A percentile compares a stretch with the other conserved stretches of the same genome.
Conservation (phyloP, 2,888 invertebrate species). For the Mallateleia sp. region DNA sequence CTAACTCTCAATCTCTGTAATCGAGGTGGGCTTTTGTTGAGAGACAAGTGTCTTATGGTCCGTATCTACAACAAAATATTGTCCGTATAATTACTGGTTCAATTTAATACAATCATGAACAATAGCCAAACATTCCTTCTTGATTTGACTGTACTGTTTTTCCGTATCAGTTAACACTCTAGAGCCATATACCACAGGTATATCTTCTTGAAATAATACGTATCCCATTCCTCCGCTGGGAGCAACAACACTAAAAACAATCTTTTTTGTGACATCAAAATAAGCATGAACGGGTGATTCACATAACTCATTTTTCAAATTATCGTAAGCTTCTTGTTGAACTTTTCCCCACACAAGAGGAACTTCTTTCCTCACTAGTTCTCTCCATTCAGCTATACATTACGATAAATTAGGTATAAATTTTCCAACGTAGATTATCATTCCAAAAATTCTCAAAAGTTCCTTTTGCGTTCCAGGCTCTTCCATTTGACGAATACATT, state of each 20-base stretch:
- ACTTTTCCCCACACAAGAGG: conserved; percentile 80
- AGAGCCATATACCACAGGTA: conserved; percentile 81
- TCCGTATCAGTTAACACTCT: conserved; percentile 81
- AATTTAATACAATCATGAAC: conserved; percentile 77
- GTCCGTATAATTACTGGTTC: conserved; percentile 80
- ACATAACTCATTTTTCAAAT: conserved; percentile 73
- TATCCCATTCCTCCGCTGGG: conserved; percentile 65
- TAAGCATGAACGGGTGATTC: conserved; percentile 60
- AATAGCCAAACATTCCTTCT: conserved; percentile 82
- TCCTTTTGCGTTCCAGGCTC: conserved; percentile 77
- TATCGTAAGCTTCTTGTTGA: conserved; percentile 77
- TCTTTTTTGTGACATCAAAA: conserved; percentile 57
- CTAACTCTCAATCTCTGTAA: conserved; percentile 66
- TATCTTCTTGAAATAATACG: conserved; percentile 79
- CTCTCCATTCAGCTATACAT: conserved; percentile 71
- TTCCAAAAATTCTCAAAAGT: conserved; percentile 80
- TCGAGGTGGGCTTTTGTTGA: conserved; percentile 54
- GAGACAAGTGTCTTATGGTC: conserved; percentile 83
- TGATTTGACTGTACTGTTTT: conserved; percentile 81
- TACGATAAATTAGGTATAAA: conserved; percentile 82
- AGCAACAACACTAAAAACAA: conserved; percentile 65
- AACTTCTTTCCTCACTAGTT: conserved; percentile 80
- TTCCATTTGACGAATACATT: conserved; percentile 77
- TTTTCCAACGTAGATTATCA: conserved; percentile 80
- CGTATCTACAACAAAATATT: conserved; percentile 80